Percentiles rank a stretch among this genome's conserved stretches.
phyloP scores from a whole-genome alignment of 1,140 invertebrate genomes.

The Lordiphosa stackelbergi region DNA sequence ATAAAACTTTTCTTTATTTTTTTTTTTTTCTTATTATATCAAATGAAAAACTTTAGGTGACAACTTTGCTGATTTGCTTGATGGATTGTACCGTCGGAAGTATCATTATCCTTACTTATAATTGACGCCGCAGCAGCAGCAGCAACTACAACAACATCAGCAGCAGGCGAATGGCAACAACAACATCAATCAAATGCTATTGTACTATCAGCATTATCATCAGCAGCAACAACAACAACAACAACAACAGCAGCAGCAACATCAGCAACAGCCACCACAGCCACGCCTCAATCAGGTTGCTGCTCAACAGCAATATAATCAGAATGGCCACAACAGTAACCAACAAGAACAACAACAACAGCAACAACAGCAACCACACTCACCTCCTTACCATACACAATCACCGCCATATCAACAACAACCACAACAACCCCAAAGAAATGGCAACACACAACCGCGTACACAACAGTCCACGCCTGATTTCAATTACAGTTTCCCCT shows the following conservation, averaged over 20 bases:
- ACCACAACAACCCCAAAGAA: conserved; percentile 19
- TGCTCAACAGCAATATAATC: conserved; percentile 16
- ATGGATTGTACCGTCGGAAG: conserved; percentile 74
- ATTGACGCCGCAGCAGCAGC: conserved; percentile 71
- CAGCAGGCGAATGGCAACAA: conserved; percentile 49
- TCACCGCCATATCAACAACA: conserved; percentile 11
- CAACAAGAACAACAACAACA: conserved; percentile 14
- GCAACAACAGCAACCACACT: conserved; percentile 2
- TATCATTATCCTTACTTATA: conserved; percentile 77
- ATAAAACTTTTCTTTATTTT: conserved; percentile 5
- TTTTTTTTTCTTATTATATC: conserved; percentile 18
- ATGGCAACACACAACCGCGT: conserved; percentile 1
- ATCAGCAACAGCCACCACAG: conserved; percentile 13
- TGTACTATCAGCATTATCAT: conserved; percentile 37
- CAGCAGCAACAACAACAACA: conserved; percentile 32
- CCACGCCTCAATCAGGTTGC: conserved; percentile 20
- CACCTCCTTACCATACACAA: conserved; percentile 7
- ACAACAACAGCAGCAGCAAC: conserved; percentile 26
- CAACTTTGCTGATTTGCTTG: conserved; percentile 72
- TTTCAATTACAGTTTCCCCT: conserved; percentile 3
- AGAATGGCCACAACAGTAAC: conserved; percentile 9
- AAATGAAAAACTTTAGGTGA: conserved; percentile 45
- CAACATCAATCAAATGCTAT: conserved; percentile 35
- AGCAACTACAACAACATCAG: conserved; percentile 64
- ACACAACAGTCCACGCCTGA: conserved; percentile 6